These are phyloP conservation scores for Corydoras maculifer DNA, from an alignment of 2,113 vertebrate species.

Conservation along the genomic window DNA sequence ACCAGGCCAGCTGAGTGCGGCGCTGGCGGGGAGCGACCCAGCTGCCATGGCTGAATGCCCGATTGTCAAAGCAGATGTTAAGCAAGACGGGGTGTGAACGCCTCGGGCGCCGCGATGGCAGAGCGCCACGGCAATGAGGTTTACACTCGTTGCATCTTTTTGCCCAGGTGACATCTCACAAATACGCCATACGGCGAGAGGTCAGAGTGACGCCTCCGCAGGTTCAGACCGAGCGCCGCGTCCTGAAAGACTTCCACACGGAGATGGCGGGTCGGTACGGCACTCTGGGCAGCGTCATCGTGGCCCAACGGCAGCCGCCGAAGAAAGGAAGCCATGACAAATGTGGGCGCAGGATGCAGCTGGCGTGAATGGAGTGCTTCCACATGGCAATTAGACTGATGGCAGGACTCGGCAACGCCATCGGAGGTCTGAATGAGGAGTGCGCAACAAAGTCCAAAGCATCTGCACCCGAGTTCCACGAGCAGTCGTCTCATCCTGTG, in stretches of 20 bases:
- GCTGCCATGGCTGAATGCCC: constrained; percentile 55
- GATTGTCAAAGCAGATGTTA: constrained; percentile 70
- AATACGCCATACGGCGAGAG: not conserved
- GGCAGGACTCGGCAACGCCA: constrained; percentile 39
- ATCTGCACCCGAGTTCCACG: constrained; percentile 21
- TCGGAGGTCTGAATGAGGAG: constrained; percentile 26
- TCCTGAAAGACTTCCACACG: not conserved
- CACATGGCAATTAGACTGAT: constrained; percentile 57
- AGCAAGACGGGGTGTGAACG: constrained; percentile 40
- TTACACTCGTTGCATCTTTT: constrained; percentile 36
- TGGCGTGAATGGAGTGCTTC: constrained; percentile 61
- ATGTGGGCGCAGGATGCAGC: constrained; percentile 67
- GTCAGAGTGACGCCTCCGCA: not conserved
- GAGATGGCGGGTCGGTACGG: constrained; percentile 6
- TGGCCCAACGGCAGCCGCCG: constrained; percentile 46
- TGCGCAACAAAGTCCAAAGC: constrained; percentile 39
- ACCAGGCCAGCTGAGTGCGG: constrained; percentile 59
- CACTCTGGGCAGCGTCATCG: constrained; percentile 52
- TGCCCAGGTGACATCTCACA: constrained; percentile 53
- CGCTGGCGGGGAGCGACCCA: constrained; percentile 50
- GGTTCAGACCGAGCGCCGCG: constrained; percentile 9
- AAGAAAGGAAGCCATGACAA: constrained; percentile 51
- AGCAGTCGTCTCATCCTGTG: no score
- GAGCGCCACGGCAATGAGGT: not conserved
- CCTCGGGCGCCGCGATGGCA: constrained; percentile 46